Percentiles rank a stretch among this genome's conserved stretches.
Conservation (phyloP, 1,140 invertebrate genomes). For the Euura lappo region DNA sequence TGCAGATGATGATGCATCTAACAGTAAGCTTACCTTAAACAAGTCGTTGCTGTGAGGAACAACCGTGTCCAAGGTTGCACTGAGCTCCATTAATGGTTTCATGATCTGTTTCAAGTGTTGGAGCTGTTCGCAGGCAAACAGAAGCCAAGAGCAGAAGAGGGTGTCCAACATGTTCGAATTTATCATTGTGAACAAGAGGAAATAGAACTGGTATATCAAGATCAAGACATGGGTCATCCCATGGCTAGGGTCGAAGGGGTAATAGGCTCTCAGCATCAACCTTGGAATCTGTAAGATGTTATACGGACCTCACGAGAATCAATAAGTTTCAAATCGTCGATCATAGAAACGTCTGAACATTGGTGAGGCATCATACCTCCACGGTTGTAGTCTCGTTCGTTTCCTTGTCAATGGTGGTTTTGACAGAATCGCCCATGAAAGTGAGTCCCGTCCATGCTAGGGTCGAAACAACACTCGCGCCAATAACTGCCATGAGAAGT, state of each 20-base stretch:
- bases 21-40: conserved; percentile 59
- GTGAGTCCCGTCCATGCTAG: conserved; percentile 76
- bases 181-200: conserved; percentile 72
- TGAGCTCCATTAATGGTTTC: conserved; percentile 84
- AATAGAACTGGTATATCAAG: conserved; percentile 77
- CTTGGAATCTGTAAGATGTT: conserved; percentile 63
- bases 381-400: conserved; percentile 74
- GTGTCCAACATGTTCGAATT: conserved; percentile 77
- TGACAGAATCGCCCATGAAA: conserved; percentile 77
- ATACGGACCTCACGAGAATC: neutral
- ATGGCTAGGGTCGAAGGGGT: conserved; percentile 74
- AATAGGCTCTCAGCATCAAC: conserved; percentile 75
- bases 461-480: conserved; percentile 66
- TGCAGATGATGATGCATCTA: neutral
- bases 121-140: conserved; percentile 83
- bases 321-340: too few species aligned
- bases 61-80: conserved; percentile 78
- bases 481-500: conserved; percentile 71
- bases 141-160: conserved; percentile 82
- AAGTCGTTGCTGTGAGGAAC: conserved; percentile 79
- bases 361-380: conserved; percentile 48
- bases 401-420: conserved; percentile 70
- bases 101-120: conserved; percentile 84
- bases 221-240: conserved; percentile 71
- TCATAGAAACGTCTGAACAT: too few species aligned